phyloP scores from a whole-genome alignment of 2,113 vertebrate species.

The Scolopax mira region DNA sequence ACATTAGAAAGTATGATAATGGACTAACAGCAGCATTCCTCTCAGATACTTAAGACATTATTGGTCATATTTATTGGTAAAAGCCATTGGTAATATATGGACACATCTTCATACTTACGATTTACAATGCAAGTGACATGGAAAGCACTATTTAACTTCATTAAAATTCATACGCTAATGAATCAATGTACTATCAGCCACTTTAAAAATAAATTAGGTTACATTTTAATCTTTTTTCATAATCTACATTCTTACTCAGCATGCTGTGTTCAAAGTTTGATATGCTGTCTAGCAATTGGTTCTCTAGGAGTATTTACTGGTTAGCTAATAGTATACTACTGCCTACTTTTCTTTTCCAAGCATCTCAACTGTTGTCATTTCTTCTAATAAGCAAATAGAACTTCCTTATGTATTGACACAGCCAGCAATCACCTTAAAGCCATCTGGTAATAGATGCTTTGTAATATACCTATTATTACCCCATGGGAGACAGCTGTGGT shows the following conservation, averaged over 20 bases:
- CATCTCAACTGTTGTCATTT: slow-evolving; percentile 1
- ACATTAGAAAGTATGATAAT: background rate
- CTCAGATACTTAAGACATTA: background rate
- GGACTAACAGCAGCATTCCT: background rate
- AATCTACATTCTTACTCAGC: slow-evolving; percentile 3
- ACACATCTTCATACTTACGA: background rate
- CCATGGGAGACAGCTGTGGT: background rate
- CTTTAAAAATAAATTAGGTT: slow-evolving; percentile 24
- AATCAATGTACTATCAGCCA: background rate
- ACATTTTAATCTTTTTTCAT: slow-evolving; percentile 19
- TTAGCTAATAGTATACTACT: slow-evolving; percentile 21
- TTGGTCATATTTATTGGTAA: background rate
- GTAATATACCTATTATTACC: background rate
- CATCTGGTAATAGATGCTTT: background rate
- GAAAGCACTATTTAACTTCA: background rate
- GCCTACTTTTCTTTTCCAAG: slow-evolving; percentile 24
- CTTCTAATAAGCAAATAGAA: background rate
- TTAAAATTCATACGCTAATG: background rate
- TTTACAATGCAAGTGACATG: background rate
- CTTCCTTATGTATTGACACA: slow-evolving; percentile 7
- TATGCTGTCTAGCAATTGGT: background rate
- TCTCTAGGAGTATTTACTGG: slow-evolving; percentile 17
- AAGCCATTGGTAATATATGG: background rate
- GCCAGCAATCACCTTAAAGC: slow-evolving; percentile 10
- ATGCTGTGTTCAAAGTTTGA: background rate